Evolutionary conservation across 2,797 vertebrate species (phyloP).

Genomic region (Lacerta viridis): DNA sequence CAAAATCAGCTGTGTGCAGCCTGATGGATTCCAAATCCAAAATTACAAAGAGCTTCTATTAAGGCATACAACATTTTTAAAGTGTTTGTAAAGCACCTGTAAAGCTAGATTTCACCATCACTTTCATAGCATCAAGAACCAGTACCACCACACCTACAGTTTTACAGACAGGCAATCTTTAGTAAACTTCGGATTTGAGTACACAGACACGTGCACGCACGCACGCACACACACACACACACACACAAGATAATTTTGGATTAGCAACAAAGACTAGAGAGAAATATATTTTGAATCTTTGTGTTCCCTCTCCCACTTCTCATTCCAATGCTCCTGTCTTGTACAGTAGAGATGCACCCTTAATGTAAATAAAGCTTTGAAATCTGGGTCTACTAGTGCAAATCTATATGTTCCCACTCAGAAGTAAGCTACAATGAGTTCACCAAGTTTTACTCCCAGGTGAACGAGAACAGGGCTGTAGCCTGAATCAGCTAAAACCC

Average conservation of each 20-base stretch:
- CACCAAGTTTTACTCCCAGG: neutral
- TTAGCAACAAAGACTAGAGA: neutral
- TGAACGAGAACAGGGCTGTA: neutral
- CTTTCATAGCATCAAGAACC: neutral
- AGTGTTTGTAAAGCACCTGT: neutral
- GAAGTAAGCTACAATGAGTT: neutral
- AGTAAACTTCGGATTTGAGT: too few species aligned
- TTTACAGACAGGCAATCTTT: too few species aligned
- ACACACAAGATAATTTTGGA: neutral
- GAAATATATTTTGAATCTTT: neutral
- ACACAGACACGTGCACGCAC: too few species aligned
- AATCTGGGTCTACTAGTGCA: neutral
- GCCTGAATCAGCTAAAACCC: neutral
- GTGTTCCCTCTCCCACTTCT: neutral
- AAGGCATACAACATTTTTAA: neutral
- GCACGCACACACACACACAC: too few species aligned
- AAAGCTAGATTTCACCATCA: conserved; percentile 3
- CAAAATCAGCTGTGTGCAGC: neutral
- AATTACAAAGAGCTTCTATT: neutral
- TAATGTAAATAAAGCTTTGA: neutral
- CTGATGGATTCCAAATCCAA: neutral
- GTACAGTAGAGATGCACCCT: neutral
- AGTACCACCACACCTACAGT: neutral
- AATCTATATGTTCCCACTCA: neutral
- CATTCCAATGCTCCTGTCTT: neutral